Evolutionary conservation across 1,140 invertebrate genomes (phyloP), one percentile per base, ranked within the genome.

Genomic region (Drosophila parabipectinata): DNA sequence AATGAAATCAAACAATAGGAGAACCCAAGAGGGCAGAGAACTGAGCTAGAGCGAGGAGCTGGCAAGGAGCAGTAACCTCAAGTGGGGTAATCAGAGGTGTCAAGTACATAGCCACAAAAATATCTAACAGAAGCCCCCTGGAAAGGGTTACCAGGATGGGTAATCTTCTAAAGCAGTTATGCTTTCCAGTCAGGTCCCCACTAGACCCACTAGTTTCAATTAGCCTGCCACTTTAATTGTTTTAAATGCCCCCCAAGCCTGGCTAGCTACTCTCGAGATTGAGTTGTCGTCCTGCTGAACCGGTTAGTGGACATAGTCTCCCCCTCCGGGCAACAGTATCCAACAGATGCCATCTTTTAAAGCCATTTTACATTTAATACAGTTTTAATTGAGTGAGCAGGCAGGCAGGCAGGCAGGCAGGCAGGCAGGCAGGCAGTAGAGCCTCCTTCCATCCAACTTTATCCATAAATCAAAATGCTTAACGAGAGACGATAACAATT

Each of bases 311-410:
- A 21, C 21, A 21, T 21, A 21, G 21, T 1, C n/a, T 18, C 18
- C 21, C 21, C 21, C 21, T 3, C 21, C 21, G 2, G 21, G 21
- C 21, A 21, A 3, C 3, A 21, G 21, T 21, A 21, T 21, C 21
- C 21, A 3, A 2, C 21, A 21, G 21, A 21, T 21, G 21, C 21
- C 21, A 21, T 21, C 21, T 21, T 21, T 82, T 66, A 76, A 87
- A 82, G 71, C 62, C 82, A 88, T 72, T 87, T 87, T 72, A 81
- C 69, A 88, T 87, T 88, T 87, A 87, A 87, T 87, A 87, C 79
- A 88, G 82, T 88, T 87, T 87, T 87, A 87, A 87, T 87, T 87
- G 82, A 84, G 55, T 75, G 72, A 72, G 45, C 64, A 67, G 63
- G 53, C 56, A 39, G 37, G 66, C 34, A 41, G 21, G 15, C 37